A percentile compares a stretch with the other conserved stretches of the same genome.
phyloP scores from a whole-genome alignment of 2,113 vertebrate species.

The Canis aureus region DNA sequence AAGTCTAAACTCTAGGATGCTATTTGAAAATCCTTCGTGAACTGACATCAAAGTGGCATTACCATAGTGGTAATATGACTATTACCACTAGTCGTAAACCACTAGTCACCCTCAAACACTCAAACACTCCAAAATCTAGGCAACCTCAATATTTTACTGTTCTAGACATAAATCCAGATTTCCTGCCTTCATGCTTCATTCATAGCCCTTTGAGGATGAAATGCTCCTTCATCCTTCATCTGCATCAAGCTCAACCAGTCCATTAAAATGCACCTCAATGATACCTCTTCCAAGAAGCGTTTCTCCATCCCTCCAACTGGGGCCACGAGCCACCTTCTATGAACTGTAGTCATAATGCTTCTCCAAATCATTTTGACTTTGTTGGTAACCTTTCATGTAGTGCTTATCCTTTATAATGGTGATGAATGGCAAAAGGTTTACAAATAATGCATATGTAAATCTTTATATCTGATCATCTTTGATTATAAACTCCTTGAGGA shows the following conservation, averaged over 20 bases:
- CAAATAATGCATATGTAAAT: neutral
- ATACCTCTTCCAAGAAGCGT: neutral
- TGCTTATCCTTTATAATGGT: neutral
- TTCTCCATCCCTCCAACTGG: neutral
- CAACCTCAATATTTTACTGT: neutral
- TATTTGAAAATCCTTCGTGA: neutral
- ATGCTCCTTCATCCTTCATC: neutral
- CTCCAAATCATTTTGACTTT: conserved; percentile 11
- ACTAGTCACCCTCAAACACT: neutral
- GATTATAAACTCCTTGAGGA: neutral
- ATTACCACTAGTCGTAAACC: neutral
- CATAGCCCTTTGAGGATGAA: neutral
- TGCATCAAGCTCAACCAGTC: neutral
- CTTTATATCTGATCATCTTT: neutral
- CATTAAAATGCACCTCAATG: neutral
- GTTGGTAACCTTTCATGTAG: neutral
- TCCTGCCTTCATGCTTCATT: neutral
- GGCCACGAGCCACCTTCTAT: neutral
- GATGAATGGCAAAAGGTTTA: conserved; percentile 1
- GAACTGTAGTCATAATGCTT: neutral
- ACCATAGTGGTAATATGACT: too few species aligned
- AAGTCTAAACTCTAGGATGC: neutral
- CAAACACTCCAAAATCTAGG: neutral
- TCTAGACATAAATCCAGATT: neutral
- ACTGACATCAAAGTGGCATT: neutral